A percentile compares a stretch with the other conserved stretches of the same genome.
Conservation (phyloP, 2,888 invertebrate species). For the Anodontia alba region DNA sequence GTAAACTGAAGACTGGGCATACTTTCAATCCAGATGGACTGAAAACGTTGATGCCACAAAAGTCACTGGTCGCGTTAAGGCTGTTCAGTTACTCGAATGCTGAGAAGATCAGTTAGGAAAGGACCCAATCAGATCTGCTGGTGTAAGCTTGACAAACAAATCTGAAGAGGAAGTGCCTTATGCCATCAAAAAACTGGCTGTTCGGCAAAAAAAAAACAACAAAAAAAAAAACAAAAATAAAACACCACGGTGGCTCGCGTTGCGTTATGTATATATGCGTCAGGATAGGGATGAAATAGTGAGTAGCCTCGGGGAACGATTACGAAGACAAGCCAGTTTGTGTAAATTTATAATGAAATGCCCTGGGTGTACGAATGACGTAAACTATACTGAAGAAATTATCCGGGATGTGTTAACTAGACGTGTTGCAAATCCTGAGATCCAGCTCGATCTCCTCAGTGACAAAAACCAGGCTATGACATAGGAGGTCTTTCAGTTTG, state of each 20-base stretch:
- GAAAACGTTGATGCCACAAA: slow-evolving; percentile 3
- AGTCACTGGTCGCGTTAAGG: background rate
- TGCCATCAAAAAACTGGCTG: slow-evolving; percentile 19
- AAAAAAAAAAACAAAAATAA: no score
- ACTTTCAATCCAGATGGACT: background rate
- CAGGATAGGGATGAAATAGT: background rate
- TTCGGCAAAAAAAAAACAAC: background rate
- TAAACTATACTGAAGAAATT: background rate
- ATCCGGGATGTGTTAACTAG: background rate
- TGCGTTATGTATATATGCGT: background rate
- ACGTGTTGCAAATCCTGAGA: background rate
- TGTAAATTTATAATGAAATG: background rate
- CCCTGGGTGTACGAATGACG: background rate
- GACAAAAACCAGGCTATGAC: background rate
- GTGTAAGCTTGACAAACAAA: background rate
- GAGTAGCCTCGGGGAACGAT: background rate
- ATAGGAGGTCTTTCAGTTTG: background rate
- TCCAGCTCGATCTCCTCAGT: background rate
- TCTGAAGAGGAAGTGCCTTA: background rate
- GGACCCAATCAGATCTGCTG: slow-evolving; percentile 4
- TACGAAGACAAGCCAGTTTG: background rate
- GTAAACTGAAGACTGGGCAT: background rate
- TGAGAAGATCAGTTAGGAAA: slow-evolving; percentile 6
- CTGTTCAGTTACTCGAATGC: background rate
- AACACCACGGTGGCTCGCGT: background rate